Conservation (phyloP, 2,113 vertebrate species). For the Lagopus muta region DNA sequence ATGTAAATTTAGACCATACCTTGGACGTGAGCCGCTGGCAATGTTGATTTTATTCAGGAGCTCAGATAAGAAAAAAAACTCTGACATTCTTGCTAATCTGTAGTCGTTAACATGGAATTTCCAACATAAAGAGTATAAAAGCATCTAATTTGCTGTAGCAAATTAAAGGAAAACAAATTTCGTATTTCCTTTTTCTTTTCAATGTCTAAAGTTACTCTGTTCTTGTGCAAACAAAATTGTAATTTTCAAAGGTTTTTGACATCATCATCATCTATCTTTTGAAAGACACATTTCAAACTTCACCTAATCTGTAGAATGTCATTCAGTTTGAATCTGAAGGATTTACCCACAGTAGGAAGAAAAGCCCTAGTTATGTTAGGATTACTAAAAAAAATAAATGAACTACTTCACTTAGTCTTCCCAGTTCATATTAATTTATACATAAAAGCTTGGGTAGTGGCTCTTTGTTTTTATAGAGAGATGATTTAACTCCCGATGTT, state of each 20-base stretch:
- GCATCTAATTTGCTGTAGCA: constrained; percentile 76
- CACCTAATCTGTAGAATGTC: constrained; percentile 35
- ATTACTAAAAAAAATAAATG: background rate
- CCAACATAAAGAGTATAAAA: constrained; percentile 80
- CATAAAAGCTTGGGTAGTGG: background rate
- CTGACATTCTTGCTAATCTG: constrained; percentile 79
- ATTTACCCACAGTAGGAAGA: constrained; percentile 5
- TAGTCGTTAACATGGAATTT: constrained; percentile 80
- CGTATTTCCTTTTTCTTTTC: constrained; percentile 68
- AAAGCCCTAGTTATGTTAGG: background rate
- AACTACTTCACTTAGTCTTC: background rate
- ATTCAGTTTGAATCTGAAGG: constrained; percentile 41
- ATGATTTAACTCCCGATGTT: background rate
- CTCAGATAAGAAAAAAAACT: constrained; percentile 78
- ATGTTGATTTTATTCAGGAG: constrained; percentile 78
- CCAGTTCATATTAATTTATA: background rate
- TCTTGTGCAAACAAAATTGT: constrained; percentile 50
- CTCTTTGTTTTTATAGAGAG: background rate
- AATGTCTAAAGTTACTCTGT: constrained; percentile 53
- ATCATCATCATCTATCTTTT: constrained; percentile 35
- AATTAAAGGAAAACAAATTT: constrained; percentile 78
- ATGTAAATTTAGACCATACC: constrained; percentile 90
- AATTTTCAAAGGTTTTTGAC: constrained; percentile 58
- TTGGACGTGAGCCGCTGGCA: constrained; percentile 78
- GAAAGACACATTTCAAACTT: constrained; percentile 50